Evolutionary conservation across 2,888 invertebrate species (phyloP), one percentile per base, ranked within the genome.

Genomic region (Limnephilus auricula): DNA sequence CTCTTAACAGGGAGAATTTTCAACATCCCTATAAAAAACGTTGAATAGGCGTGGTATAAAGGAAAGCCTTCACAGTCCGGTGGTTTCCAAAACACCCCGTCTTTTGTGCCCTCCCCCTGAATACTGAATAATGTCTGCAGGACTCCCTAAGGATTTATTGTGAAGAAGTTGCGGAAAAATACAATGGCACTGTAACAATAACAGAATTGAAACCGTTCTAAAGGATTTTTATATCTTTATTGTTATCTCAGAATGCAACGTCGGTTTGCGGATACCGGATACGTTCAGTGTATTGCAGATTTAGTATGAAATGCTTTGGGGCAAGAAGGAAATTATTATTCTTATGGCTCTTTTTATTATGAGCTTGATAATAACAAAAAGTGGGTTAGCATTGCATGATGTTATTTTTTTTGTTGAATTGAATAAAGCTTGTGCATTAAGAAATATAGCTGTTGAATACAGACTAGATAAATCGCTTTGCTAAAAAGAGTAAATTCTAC

Each of bases 121-220:
- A 37, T 40, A 25, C 85, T 40, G 85, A 34, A 40, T 45, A 85
- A 85, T 85, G 85, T 85, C 85, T 40, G 13, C 30, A 40, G 85
- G 40, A 85, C 85, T 40, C 85, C 45, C 85, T 37, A 40, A 34
- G 82, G 40, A 85, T 85, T 85, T 84, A 84, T 84, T 85, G 85
- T 85, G 40, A 85, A 85, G 85, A 85, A 85, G 82, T 45, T 85
- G 85, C 40, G 85, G 40, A 85, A 85, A 85, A 85, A 45, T 40
- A 85, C 85, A 85, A 85, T 85, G 85, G 85, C 40, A 85, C n/a
- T 85, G 40, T 40, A 85, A 85, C 85, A 85, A 40, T 40, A 85
- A 85, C 40, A 45, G 85, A 85, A 85, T 85, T 85, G 85, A 85
- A 85, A 45, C n/a, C 85, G 13, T 34, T 85, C 85, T 85, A 37